These are phyloP conservation scores for Aurelia coerulea DNA, from an alignment of 30 jellyfish, hydroid and myxozoan genomes.

Conservation along the genomic window DNA sequence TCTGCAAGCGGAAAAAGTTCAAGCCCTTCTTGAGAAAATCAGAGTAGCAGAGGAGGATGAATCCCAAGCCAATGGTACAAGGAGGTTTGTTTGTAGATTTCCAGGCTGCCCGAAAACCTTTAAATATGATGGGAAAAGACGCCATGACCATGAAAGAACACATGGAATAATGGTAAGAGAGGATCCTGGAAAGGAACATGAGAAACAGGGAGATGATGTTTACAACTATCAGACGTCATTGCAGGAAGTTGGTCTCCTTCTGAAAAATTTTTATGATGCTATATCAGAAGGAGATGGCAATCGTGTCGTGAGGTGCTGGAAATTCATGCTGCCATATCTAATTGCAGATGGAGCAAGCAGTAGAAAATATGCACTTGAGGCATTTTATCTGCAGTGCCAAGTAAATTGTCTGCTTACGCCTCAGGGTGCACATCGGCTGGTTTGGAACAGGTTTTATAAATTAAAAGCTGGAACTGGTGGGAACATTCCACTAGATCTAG, in stretches of 20 bases:
- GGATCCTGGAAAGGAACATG: slow-evolving; percentile 3
- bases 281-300: too few species aligned
- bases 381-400: slow-evolving; percentile 9
- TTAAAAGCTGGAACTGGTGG: not conserved
- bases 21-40: slow-evolving; percentile 11
- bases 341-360: too few species aligned
- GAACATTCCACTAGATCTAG: too few species aligned
- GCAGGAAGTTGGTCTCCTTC: too few species aligned
- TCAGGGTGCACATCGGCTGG: not conserved
- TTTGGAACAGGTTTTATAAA: not conserved
- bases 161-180: slow-evolving; percentile 3
- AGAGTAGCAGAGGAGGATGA: slow-evolving; percentile 20
- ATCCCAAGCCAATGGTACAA: not conserved
- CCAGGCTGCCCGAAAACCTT: slow-evolving; percentile 17
- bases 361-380: slow-evolving; percentile 3
- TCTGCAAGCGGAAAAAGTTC: slow-evolving; percentile 21
- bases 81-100: slow-evolving; percentile 25
- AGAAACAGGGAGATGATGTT: slow-evolving; percentile 4
- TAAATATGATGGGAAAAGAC: slow-evolving; percentile 30
- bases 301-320: too few species aligned
- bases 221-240: not conserved
- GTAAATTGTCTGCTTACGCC: slow-evolving; percentile 1
- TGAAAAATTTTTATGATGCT: too few species aligned
- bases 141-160: slow-evolving; percentile 17
- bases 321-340: too few species aligned